Conservation (phyloP, 92 coral and sea anemone species). For the Hydrozoanthus gracilis region DNA sequence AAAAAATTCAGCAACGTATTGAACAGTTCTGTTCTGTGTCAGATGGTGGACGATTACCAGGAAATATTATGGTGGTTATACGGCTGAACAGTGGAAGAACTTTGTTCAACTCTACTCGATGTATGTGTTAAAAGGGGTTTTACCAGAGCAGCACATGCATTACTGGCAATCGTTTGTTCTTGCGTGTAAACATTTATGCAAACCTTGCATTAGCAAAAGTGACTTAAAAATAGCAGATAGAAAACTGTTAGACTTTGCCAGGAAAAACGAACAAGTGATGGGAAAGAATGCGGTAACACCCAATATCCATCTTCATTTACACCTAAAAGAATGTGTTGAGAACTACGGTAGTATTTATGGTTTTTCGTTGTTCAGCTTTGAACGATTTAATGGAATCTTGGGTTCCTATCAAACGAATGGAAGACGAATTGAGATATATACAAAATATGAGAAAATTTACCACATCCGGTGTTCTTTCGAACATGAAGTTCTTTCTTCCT, state of each 20-base stretch:
- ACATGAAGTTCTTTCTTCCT: slow-evolving; percentile 5
- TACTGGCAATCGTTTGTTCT: too few species aligned
- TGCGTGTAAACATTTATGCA: slow-evolving; percentile 6
- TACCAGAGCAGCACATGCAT: not conserved
- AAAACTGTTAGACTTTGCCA: slow-evolving; percentile 15
- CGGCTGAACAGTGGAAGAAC: slow-evolving; percentile 71
- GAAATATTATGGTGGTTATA: slow-evolving; percentile 66
- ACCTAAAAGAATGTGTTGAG: slow-evolving; percentile 35
- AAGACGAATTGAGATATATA: slow-evolving; percentile 51
- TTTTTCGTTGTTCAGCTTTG: too few species aligned
- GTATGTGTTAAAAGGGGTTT: slow-evolving; percentile 11
- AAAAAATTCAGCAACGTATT: slow-evolving; percentile 33
- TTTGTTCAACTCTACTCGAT: slow-evolving; percentile 18
- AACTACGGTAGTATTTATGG: slow-evolving; percentile 69
- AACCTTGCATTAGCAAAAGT: slow-evolving; percentile 1
- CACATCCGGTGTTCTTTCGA: too few species aligned
- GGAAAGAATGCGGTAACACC: slow-evolving; percentile 51
- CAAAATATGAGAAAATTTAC: slow-evolving; percentile 61
- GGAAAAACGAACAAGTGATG: slow-evolving; percentile 20
- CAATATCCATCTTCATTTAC: too few species aligned
- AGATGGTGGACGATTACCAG: slow-evolving; percentile 63
- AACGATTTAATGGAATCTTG: slow-evolving; percentile 64
- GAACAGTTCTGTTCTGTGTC: slow-evolving; percentile 40
- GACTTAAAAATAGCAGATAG: slow-evolving; percentile 9
- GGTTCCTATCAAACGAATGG: slow-evolving; percentile 58